These are phyloP conservation scores for Muraenolepis orangiensis DNA, from an alignment of 2,797 vertebrate genomes.

Conservation along the genomic window DNA sequence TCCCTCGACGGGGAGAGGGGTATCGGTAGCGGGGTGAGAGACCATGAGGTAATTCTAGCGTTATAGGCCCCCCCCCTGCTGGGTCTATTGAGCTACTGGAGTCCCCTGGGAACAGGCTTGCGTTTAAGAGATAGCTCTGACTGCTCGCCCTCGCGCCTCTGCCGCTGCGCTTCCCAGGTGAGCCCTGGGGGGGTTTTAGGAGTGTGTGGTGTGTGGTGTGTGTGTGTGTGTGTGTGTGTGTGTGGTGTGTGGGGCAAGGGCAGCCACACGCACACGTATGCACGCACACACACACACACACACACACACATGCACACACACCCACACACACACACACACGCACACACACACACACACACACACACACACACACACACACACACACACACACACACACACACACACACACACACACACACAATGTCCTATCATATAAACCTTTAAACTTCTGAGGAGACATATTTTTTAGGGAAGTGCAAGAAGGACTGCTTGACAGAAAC, in stretches of 20 bases:
- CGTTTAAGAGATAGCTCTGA: slow-evolving; percentile 39
- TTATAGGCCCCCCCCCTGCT: slow-evolving; percentile 26
- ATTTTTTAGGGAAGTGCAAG: not conserved
- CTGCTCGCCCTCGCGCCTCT: slow-evolving; percentile 34
- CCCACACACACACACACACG: too few species aligned
- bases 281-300: too few species aligned
- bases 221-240: slow-evolving; percentile 15
- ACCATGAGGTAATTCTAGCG: slow-evolving; percentile 48
- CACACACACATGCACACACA: too few species aligned
- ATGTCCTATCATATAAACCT: too few species aligned
- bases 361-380: not conserved
- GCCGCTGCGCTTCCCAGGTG: slow-evolving; percentile 28
- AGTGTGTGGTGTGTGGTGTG: slow-evolving; percentile 16
- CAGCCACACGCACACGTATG: not conserved
- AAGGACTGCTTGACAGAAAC: not conserved
- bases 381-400: too few species aligned
- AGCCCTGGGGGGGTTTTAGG: slow-evolving; percentile 43
- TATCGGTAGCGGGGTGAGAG: slow-evolving; percentile 41
- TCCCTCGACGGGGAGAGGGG: slow-evolving; percentile 21
- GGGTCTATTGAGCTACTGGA: slow-evolving; percentile 45
- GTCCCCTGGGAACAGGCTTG: slow-evolving; percentile 41
- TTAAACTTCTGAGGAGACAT: not conserved
- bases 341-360: too few species aligned
- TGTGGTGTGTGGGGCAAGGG: not conserved
- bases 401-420: too few species aligned